Percentiles rank a stretch among this genome's conserved stretches.
phyloP scores from a whole-genome alignment of 37 sponge, comb jelly and placozoan species.

The Hormiphora californensis region DNA sequence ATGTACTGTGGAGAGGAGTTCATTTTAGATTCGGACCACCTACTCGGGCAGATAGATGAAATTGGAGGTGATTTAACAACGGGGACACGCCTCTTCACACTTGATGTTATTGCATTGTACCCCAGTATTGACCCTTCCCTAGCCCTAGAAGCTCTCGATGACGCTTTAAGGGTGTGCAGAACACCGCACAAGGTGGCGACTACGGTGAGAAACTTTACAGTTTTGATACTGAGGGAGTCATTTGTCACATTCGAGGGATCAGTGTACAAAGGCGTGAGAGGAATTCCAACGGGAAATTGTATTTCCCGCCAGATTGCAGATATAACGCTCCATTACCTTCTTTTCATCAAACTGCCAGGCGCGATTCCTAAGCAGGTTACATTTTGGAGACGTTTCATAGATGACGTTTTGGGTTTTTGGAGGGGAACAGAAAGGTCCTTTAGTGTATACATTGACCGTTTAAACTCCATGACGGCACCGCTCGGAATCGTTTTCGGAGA shows the following conservation, averaged over 20 bases:
- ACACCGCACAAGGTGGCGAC: background rate
- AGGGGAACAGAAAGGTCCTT: background rate
- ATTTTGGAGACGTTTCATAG: background rate
- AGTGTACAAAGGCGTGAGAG: background rate
- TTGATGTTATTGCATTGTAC: background rate
- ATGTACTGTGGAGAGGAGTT: constrained; percentile 24
- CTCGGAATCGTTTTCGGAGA: background rate
- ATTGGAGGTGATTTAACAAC: too few relatives aligned
- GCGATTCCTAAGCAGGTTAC: too few relatives aligned
- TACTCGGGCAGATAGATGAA: too few relatives aligned
- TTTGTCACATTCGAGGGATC: background rate
- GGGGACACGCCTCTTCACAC: background rate
- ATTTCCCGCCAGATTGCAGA: background rate
- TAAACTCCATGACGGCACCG: background rate
- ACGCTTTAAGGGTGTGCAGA: background rate
- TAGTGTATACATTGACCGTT: background rate
- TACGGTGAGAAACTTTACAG: background rate
- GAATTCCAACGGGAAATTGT: constrained; percentile 1
- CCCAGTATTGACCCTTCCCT: background rate
- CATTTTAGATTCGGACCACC: background rate
- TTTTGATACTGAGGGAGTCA: background rate
- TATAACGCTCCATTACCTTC: background rate
- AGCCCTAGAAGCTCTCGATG: background rate
- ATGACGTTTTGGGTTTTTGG: background rate
- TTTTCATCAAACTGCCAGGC: too few relatives aligned